These are phyloP conservation scores for Tychaedon coryphoeus DNA, from an alignment of 2,113 vertebrate genomes.

Conservation along the genomic window DNA sequence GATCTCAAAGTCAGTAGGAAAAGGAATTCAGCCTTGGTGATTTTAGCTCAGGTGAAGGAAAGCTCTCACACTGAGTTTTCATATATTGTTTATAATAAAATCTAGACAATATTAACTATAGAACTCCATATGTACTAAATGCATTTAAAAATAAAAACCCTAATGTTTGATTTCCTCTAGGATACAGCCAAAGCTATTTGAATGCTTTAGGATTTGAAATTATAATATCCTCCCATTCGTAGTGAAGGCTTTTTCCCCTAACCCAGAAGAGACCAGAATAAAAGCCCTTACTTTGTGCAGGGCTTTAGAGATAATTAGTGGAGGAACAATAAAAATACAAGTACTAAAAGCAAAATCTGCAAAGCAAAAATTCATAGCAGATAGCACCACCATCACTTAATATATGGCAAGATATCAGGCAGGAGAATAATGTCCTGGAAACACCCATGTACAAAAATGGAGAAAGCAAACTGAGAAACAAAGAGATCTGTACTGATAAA, in stretches of 20 bases:
- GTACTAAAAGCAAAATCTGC: constrained; percentile 19
- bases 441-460: neutral
- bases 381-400: neutral
- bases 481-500: neutral
- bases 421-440: neutral
- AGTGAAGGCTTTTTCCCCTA: neutral
- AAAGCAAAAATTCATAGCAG: constrained; percentile 11
- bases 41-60: neutral
- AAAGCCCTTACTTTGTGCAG: constrained; percentile 33
- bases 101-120: neutral
- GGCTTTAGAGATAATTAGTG: constrained; percentile 9
- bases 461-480: constrained; percentile 1
- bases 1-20: neutral
- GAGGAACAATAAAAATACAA: neutral
- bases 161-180: constrained; percentile 7
- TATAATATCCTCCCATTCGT: neutral
- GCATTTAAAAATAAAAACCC: neutral
- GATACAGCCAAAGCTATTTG: constrained; percentile 19
- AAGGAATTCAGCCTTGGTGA: neutral
- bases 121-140: neutral
- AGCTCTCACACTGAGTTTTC: neutral
- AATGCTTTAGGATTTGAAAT: constrained; percentile 22
- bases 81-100: neutral
- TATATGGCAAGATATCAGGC: neutral
- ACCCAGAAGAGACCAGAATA: constrained; percentile 18